A percentile compares a stretch with the other conserved stretches of the same genome.
Evolutionary conservation across 2,888 invertebrate species (phyloP).

Genomic region (Caenorhabditis panamensis): DNA sequence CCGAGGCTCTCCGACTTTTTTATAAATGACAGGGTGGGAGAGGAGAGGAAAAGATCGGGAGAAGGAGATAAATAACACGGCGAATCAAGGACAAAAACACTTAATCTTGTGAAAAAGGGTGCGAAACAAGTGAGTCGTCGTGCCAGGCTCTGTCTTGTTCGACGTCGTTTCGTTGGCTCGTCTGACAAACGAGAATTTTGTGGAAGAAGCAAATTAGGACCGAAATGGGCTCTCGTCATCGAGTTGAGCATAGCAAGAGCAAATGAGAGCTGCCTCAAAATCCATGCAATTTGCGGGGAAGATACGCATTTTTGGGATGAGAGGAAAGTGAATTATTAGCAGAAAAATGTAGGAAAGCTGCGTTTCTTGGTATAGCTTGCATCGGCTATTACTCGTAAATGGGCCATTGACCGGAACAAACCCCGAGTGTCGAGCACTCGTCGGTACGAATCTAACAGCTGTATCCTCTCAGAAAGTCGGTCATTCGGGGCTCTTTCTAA

Average conservation of each 20-base stretch:
- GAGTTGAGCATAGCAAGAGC: slow-evolving; percentile 14
- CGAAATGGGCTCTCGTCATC: slow-evolving; percentile 24
- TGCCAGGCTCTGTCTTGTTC: slow-evolving; percentile 13
- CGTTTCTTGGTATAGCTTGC: neutral
- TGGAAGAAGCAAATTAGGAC: slow-evolving; percentile 37
- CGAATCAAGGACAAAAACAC: slow-evolving; percentile 55
- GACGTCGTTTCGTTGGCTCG: slow-evolving; percentile 6
- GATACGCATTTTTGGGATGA: slow-evolving; percentile 12
- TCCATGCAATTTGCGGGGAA: slow-evolving; percentile 5
- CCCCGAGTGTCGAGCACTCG: neutral
- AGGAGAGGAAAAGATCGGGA: slow-evolving; percentile 35
- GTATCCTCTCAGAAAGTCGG: slow-evolving; percentile 16
- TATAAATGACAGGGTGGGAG: slow-evolving; percentile 35
- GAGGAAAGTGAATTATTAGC: neutral
- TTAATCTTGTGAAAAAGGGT: slow-evolving; percentile 42
- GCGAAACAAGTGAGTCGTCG: slow-evolving; percentile 2
- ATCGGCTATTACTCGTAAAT: slow-evolving; percentile 4
- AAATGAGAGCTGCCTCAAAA: slow-evolving; percentile 28
- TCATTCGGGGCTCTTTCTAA: neutral
- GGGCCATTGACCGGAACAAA: slow-evolving; percentile 12
- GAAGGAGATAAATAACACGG: slow-evolving; percentile 52
- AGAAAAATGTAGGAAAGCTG: neutral
- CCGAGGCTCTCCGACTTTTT: slow-evolving; percentile 36
- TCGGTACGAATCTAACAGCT: slow-evolving; percentile 12
- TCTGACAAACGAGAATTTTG: slow-evolving; percentile 25